Conservation (phyloP, 2,888 invertebrate species). For the Smittia aterrima region DNA sequence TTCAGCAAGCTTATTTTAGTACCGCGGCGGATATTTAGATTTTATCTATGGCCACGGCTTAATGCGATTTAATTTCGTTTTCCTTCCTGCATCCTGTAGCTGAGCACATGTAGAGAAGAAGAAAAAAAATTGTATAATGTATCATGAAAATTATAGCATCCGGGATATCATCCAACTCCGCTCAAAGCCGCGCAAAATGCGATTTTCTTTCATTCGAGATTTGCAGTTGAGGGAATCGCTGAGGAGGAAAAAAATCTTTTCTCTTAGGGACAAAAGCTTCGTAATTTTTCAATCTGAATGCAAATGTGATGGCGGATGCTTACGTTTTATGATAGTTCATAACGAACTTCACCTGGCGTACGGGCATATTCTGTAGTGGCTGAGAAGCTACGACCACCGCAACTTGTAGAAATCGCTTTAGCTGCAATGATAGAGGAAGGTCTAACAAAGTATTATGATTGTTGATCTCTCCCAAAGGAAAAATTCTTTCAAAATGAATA, state of each 20-base stretch:
- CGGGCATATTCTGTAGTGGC: background rate
- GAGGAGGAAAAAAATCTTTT: background rate
- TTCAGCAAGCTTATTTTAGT: no score
- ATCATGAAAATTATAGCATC: conserved; percentile 1
- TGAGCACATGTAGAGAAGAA: no score
- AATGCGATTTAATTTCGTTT: background rate
- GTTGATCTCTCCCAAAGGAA: background rate
- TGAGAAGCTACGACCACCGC: background rate
- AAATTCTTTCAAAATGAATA: background rate
- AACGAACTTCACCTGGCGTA: background rate
- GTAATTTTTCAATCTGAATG: conserved; percentile 24
- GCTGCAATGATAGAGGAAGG: background rate
- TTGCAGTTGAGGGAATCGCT: background rate
- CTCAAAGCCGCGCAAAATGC: background rate
- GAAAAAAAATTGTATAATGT: background rate
- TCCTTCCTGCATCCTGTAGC: background rate
- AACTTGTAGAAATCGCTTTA: background rate
- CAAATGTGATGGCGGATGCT: background rate
- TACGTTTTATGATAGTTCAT: conserved; percentile 3
- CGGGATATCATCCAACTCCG: background rate
- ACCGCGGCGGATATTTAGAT: no score
- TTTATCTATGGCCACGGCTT: background rate
- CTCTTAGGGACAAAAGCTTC: background rate
- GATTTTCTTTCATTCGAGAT: background rate
- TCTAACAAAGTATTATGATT: background rate